Evolutionary conservation across 2,113 vertebrate genomes (phyloP).

Genomic region (Merops nubicus): DNA sequence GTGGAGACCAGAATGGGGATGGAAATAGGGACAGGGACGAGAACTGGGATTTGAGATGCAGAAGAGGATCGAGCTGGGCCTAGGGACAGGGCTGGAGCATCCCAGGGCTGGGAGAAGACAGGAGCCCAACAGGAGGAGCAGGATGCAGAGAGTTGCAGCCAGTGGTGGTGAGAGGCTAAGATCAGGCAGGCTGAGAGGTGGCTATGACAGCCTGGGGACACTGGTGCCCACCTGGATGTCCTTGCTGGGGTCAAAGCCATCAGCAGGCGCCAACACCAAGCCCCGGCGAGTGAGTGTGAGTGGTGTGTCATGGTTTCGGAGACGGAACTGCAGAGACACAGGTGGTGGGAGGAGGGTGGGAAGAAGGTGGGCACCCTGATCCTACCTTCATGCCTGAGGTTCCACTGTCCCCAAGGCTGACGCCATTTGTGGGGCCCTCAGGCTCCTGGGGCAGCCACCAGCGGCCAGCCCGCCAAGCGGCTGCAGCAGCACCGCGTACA

Average conservation of each 20-base stretch:
- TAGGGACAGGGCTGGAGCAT: not conserved
- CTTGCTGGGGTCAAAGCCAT: constrained; percentile 62
- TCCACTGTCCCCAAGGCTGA: not conserved
- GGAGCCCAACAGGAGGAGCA: accelerated
- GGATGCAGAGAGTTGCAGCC: accelerated
- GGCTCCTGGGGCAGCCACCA: accelerated
- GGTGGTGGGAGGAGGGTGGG: not conserved
- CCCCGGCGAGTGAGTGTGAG: constrained; percentile 64
- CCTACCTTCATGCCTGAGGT: accelerated
- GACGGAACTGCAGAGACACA: constrained; percentile 54
- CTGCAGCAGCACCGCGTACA: constrained; percentile 56
- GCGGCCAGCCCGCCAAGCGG: not conserved
- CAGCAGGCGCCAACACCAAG: constrained; percentile 45
- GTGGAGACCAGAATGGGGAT: not conserved
- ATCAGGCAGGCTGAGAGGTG: not conserved
- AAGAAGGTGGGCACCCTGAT: not conserved
- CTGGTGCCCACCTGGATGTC: constrained; percentile 59
- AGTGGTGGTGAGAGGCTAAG: not conserved
- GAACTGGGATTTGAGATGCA: not conserved
- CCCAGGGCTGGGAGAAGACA: accelerated
- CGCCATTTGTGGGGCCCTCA: accelerated
- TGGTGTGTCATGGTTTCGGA: constrained; percentile 1
- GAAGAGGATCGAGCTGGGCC: not conserved
- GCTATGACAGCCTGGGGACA: not conserved
- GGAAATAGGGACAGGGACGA: not conserved